Percentiles rank a stretch among this genome's conserved stretches.
Conservation (phyloP, 1,140 invertebrate genomes). For the Mycetomoellerius zeteki region DNA sequence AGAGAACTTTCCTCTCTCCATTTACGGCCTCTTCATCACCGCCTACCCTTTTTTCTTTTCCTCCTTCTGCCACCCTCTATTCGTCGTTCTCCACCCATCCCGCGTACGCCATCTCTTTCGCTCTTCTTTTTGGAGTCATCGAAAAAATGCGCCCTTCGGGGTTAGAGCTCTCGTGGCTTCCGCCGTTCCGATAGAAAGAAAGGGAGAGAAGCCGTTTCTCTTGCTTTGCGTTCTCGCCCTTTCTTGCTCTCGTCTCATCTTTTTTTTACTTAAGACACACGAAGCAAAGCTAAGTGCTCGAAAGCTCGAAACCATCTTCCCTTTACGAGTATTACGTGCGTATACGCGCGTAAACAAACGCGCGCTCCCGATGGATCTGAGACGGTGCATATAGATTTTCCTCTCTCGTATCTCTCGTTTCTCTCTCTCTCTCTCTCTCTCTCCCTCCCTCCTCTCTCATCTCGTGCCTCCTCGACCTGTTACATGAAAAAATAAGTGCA, state of each 20-base stretch:
- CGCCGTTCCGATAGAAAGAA: constrained; percentile 67
- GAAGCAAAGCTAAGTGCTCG: constrained; percentile 27
- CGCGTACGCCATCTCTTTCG: neutral
- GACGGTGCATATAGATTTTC: neutral
- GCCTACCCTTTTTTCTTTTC: constrained; percentile 57
- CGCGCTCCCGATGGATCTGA: constrained; percentile 1
- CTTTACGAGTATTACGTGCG: constrained; percentile 21
- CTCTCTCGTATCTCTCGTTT: neutral
- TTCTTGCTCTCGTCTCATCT: too few relatives aligned
- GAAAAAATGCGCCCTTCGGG: constrained; percentile 76
- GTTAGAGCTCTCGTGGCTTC: constrained; percentile 72
- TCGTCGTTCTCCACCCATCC: constrained; percentile 32
- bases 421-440: too few relatives aligned
- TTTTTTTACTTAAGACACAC: constrained; percentile 24
- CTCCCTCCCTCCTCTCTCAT: neutral
- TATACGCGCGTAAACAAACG: constrained; percentile 25
- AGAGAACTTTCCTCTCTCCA: constrained; percentile 39
- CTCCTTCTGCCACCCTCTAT: constrained; percentile 34
- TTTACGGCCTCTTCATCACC: constrained; percentile 70
- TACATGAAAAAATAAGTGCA: constrained; percentile 80
- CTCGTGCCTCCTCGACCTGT: constrained; percentile 57
- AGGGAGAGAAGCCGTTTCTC: neutral
- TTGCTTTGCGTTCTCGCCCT: neutral
- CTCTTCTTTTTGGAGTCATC: constrained; percentile 62
- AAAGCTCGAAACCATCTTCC: constrained; percentile 25